A percentile compares a stretch with the other conserved stretches of the same genome.
Evolutionary conservation across 2,888 invertebrate species (phyloP).

Genomic region (Pristionchus exspectatus): DNA sequence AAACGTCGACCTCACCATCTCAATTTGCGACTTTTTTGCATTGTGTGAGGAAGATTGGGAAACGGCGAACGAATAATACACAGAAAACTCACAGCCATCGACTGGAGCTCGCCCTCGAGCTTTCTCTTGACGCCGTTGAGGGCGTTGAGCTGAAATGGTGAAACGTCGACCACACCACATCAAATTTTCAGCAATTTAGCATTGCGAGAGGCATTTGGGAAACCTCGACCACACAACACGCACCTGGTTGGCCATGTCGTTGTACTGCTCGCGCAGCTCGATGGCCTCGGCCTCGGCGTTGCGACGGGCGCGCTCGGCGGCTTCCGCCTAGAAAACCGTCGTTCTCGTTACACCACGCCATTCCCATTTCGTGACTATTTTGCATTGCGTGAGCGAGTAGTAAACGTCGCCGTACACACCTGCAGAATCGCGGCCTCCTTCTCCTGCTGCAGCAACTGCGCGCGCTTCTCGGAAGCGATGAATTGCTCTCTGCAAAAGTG

Average conservation of each 20-base stretch:
- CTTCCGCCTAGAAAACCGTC: slow-evolving; percentile 69
- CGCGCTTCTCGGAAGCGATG: slow-evolving; percentile 96
- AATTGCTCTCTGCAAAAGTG: slow-evolving; percentile 89
- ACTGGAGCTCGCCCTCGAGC: slow-evolving; percentile 95
- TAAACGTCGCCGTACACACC: slow-evolving; percentile 83
- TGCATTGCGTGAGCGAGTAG: not conserved
- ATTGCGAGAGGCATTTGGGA: not conserved
- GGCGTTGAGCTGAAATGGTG: slow-evolving; percentile 84
- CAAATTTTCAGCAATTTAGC: not conserved
- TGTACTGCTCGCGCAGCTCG: slow-evolving; percentile 98
- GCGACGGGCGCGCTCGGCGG: slow-evolving; percentile 96
- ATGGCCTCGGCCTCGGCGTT: slow-evolving; percentile 97
- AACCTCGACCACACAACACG: slow-evolving; percentile 83
- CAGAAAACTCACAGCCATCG: slow-evolving; percentile 86
- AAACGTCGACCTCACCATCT: not conserved
- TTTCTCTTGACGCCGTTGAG: slow-evolving; percentile 97
- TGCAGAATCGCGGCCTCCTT: slow-evolving; percentile 91
- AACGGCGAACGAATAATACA: not conserved
- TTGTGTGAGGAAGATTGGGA: not conserved
- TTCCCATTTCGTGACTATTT: not conserved
- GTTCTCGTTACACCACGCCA: not conserved
- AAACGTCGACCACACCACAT: not conserved
- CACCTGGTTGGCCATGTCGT: slow-evolving; percentile 92
- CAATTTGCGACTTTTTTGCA: not conserved
- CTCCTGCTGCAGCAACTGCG: slow-evolving; percentile 97